Conservation (phyloP, 2,888 invertebrate genomes). For the Synanthedon formicaeformis region DNA sequence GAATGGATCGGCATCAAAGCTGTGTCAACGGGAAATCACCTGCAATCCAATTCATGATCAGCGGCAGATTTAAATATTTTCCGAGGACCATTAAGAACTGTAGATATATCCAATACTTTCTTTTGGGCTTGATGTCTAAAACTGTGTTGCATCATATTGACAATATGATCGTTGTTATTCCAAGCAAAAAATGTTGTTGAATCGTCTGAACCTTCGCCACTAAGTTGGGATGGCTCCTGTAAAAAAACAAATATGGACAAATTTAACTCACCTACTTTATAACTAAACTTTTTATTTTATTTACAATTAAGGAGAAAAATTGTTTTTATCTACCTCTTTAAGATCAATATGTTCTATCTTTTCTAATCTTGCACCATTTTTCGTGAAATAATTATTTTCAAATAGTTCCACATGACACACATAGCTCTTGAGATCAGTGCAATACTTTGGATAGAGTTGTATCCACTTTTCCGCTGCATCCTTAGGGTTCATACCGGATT, state of each 20-base stretch:
- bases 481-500: constrained; percentile 30
- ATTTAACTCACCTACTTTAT: not conserved
- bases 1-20: no score
- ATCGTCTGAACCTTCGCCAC: constrained; percentile 6
- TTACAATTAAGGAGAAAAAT: not conserved
- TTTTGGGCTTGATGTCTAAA: constrained; percentile 49
- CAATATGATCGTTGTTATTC: constrained; percentile 58
- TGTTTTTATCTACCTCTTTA: constrained; percentile 12
- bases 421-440: constrained; percentile 38
- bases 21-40: constrained; percentile 16
- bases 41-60: constrained; percentile 40
- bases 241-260: not conserved
- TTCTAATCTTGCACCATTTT: constrained; percentile 21
- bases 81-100: constrained; percentile 36
- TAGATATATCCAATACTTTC: constrained; percentile 17
- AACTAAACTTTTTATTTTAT: not conserved
- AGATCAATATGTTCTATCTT: constrained; percentile 15
- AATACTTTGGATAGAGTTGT: constrained; percentile 38
- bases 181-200: constrained; percentile 39
- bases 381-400: constrained; percentile 33
- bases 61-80: constrained; percentile 30
- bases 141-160: constrained; percentile 61
- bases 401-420: constrained; percentile 33
- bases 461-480: constrained; percentile 35
- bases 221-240: constrained; percentile 7